Percentiles rank a stretch among this genome's conserved stretches.
Conservation (phyloP, 2,113 vertebrate species). For the Stegostoma tigrinum region DNA sequence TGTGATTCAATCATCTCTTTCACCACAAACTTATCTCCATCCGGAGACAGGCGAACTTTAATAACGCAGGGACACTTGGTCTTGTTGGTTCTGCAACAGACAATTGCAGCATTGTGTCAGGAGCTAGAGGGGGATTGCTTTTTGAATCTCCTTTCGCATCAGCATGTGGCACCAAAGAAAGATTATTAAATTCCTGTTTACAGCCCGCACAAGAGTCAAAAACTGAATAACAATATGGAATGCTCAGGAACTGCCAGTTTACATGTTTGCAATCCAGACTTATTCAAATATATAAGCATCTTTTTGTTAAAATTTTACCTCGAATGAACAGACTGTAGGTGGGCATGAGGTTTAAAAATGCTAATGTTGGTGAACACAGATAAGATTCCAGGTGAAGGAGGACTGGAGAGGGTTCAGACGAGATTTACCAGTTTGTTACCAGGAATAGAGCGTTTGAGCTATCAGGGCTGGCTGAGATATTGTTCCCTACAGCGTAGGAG, state of each 20-base stretch:
- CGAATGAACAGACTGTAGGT: not conserved
- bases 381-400: not conserved
- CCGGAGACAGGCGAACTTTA: conserved; percentile 1
- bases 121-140: not conserved
- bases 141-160: not conserved
- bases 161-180: not conserved
- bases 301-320: not conserved
- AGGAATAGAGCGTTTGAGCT: too few relatives aligned
- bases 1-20: conserved; percentile 23
- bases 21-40: conserved; percentile 24
- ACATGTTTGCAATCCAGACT: not conserved
- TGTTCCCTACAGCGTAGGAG: too few relatives aligned
- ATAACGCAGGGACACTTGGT: conserved; percentile 10
- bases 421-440: too few relatives aligned
- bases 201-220: not conserved
- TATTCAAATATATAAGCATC: not conserved
- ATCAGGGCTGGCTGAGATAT: too few relatives aligned
- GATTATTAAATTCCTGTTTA: not conserved
- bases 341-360: not conserved
- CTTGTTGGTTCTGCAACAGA: conserved; percentile 20
- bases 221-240: not conserved
- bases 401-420: too few relatives aligned
- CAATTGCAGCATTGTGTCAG: not conserved
- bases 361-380: not conserved
- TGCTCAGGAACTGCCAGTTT: not conserved